phyloP scores from a whole-genome alignment of 2,888 invertebrate genomes.

The Chromoteleia sp. region DNA sequence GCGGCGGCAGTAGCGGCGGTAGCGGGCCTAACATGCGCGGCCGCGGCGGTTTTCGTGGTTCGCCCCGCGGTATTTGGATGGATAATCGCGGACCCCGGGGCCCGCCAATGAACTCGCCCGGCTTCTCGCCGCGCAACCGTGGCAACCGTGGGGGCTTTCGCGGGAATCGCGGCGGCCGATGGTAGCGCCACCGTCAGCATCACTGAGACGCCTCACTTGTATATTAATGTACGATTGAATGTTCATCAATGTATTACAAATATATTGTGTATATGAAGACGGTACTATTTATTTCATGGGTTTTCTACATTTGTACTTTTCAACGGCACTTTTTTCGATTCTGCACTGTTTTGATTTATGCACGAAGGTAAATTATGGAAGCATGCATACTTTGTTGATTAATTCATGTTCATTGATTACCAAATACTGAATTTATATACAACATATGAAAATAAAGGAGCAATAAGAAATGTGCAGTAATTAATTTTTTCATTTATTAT shows the following conservation, averaged over 20 bases:
- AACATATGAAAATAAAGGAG: too few relatives aligned
- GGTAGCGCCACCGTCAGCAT: conserved; percentile 77
- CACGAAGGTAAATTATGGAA: background rate
- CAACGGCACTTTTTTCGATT: conserved; percentile 1
- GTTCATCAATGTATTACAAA: conserved; percentile 62
- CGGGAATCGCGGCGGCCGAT: conserved; percentile 52
- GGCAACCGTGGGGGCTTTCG: conserved; percentile 77
- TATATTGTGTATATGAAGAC: conserved; percentile 64
- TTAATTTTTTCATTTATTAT: too few relatives aligned
- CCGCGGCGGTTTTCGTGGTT: conserved; percentile 81
- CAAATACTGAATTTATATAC: too few relatives aligned
- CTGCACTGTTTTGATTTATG: background rate
- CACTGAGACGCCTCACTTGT: conserved; percentile 34
- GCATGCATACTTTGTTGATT: too few relatives aligned
- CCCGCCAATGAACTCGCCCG: conserved; percentile 69
- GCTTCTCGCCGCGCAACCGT: conserved; percentile 77
- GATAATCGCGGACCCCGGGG: conserved; percentile 79
- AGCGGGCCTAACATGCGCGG: conserved; percentile 80
- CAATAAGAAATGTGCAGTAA: too few relatives aligned
- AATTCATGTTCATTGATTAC: background rate
- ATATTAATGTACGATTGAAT: conserved; percentile 65
- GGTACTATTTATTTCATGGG: conserved; percentile 56
- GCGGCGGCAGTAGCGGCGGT: conserved; percentile 81
- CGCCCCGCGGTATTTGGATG: conserved; percentile 85
- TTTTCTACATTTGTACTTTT: conserved; percentile 25